Base-by-base conservation (phyloP, 2,797 vertebrate genomes). In the Martes flavigula region DNA sequence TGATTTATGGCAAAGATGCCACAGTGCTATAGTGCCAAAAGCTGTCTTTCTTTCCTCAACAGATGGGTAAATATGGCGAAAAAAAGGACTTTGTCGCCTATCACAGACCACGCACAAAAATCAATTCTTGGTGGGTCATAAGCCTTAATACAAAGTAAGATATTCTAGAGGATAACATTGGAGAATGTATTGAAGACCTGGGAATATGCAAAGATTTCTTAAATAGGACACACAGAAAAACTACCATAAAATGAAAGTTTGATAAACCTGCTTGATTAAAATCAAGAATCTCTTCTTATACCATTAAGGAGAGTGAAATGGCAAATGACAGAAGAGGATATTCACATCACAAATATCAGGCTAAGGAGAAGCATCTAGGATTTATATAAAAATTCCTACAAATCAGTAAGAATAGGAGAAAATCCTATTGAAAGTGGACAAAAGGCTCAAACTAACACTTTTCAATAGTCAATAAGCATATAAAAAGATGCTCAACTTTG, bases 231-330 rank as follows among this genome's bases (percentile, higher is more conserved):
- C 5, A 75, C 9, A 68, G 4, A 82, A 48, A 77, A 82, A 32
- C 30, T 48, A 51, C n/a, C 25, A 30, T 56, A 90, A 93, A 86
- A 56, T 86, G 27, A 86, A 87, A 94, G 21, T 1, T 40, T 60
- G 43, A 32, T 92, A 51, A 68, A 75, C 25, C 23, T 40, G 90
- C 51, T 95, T 92, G 7, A 84, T 66, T 84, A 81, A 96, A 93
- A 93, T 90, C 2, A 82, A 62, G 13, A 91, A 30, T 96, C 60
- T 90, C 32, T 72, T 87, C 83, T 92, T 48, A 97, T 64, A 27
- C 27, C 73, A 81, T 68, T 95, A 82, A 85, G 51, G 72, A 96
- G n/a, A 83, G 14, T 77, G 68, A 87, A 96, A 58, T 81, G 72
- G 51, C 27, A 84, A 94, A 70, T 60, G 81, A 91, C 13, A 58